Conservation (phyloP, 2,797 vertebrate genomes). For the Australoheros facetus region DNA sequence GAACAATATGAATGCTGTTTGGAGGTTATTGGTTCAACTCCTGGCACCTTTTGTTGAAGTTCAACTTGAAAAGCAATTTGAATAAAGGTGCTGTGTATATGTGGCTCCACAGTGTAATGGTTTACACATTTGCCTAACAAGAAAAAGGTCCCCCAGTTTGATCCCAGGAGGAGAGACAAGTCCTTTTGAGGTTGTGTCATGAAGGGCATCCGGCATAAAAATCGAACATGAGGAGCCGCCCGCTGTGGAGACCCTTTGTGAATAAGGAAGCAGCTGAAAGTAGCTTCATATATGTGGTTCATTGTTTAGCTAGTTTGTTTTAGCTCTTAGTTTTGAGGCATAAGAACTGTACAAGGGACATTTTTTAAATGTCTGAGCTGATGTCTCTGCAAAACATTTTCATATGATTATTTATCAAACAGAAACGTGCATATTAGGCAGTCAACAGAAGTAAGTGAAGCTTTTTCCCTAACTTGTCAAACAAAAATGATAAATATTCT, state of each 20-base stretch:
- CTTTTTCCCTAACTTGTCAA: no score
- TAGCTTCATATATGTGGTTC: neutral
- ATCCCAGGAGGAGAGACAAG: neutral
- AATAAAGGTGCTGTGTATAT: neutral
- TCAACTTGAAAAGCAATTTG: fast-evolving
- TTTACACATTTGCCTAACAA: neutral
- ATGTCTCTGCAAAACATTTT: no score
- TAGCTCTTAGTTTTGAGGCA: neutral
- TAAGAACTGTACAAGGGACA: no score
- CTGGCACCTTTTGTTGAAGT: neutral
- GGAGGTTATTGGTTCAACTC: neutral
- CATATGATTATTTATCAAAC: no score
- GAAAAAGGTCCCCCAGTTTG: fast-evolving
- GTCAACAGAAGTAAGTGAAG: no score
- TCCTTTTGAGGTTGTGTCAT: neutral
- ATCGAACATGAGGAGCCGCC: neutral
- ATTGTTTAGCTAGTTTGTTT: neutral
- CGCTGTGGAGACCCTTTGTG: neutral
- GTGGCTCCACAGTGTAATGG: fast-evolving
- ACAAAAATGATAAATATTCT: no score
- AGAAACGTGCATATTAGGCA: no score
- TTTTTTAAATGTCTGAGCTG: no score
- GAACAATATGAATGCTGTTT: no score
- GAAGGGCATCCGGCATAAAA: neutral
- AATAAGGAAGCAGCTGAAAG: neutral